Percentiles rank a stretch among this genome's conserved stretches.
Conservation (phyloP, 2,797 vertebrate species). For the Sebastes glaucus region DNA sequence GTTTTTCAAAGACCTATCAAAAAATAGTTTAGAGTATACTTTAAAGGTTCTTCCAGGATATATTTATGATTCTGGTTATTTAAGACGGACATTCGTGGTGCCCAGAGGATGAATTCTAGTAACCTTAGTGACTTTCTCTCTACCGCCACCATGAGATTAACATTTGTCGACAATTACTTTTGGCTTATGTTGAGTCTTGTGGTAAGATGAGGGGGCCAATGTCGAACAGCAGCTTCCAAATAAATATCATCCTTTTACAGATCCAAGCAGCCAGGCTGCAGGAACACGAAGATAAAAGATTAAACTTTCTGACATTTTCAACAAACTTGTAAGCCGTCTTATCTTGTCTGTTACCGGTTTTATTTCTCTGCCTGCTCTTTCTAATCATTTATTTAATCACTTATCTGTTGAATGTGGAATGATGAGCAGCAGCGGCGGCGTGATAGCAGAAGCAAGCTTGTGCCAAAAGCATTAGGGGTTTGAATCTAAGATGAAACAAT, state of each 20-base stretch:
- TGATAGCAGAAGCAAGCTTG: background rate
- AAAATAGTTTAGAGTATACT: background rate
- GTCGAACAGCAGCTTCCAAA: background rate
- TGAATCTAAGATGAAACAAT: background rate
- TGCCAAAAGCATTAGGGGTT: background rate
- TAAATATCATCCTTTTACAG: background rate
- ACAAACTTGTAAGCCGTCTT: background rate
- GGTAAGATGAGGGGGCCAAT: background rate
- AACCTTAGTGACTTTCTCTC: background rate
- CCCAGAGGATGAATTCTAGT: background rate
- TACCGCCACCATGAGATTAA: background rate
- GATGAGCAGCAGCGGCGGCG: background rate
- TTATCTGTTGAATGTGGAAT: background rate
- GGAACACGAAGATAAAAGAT: background rate
- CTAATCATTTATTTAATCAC: background rate
- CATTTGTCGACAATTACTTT: background rate
- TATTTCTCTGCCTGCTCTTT: background rate
- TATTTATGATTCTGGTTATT: background rate
- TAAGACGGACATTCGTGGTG: background rate
- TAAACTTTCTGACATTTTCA: conserved; percentile 18
- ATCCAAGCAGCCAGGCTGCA: background rate
- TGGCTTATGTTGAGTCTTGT: background rate
- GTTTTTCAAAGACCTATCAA: no score
- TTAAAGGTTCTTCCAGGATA: background rate
- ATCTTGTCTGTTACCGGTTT: background rate